These are phyloP conservation scores for Dryomyza anilis DNA, from an alignment of 2,888 invertebrate species.

Conservation along the genomic window DNA sequence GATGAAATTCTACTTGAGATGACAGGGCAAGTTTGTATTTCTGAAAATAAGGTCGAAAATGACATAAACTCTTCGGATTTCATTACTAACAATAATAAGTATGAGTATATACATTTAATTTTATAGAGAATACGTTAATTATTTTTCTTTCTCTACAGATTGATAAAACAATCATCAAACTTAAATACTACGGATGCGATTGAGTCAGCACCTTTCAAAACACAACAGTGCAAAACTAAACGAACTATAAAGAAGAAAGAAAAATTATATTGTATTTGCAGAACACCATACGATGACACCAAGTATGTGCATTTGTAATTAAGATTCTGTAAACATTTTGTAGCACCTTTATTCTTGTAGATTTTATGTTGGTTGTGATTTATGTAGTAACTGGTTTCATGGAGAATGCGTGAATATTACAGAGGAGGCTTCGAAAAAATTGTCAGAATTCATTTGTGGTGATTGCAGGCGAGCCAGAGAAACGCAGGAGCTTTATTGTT, in stretches of 20 bases:
- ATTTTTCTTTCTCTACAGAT: conserved; percentile 27
- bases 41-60: conserved; percentile 20
- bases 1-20: conserved; percentile 87
- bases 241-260: conserved; percentile 67
- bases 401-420: conserved; percentile 94
- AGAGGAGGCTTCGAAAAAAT: conserved; percentile 85
- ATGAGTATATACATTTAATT: conserved; percentile 5
- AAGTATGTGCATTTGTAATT: conserved; percentile 65
- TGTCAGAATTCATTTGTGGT: conserved; percentile 88
- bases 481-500: conserved; percentile 91
- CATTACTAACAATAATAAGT: conserved; percentile 33
- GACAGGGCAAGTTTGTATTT: conserved; percentile 64
- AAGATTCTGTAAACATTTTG: neutral
- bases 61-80: conserved; percentile 30
- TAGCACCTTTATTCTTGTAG: conserved; percentile 61
- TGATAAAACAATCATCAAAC: conserved; percentile 25
- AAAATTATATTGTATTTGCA: conserved; percentile 88
- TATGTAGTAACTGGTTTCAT: conserved; percentile 99
- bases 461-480: conserved; percentile 86
- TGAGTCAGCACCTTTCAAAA: conserved; percentile 30
- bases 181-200: conserved; percentile 22
- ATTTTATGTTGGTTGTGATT: conserved; percentile 97
- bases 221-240: conserved; percentile 37
- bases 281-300: conserved; percentile 93
- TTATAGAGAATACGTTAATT: neutral